These are phyloP conservation scores for Zoanthus gigantus DNA, from an alignment of 92 coral and sea anemone genomes.

Conservation along the genomic window DNA sequence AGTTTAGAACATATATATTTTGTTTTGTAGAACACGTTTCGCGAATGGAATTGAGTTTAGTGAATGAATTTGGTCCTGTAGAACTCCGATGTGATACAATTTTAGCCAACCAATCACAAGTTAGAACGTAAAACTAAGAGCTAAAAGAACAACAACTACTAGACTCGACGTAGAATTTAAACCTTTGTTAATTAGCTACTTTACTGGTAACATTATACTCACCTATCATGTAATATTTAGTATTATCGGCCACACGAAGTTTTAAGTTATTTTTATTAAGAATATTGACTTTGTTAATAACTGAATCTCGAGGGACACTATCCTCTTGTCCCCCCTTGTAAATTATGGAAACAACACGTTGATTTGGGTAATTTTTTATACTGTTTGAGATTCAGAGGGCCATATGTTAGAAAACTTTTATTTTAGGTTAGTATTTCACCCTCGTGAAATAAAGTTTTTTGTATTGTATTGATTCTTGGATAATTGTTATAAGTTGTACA, in stretches of 20 bases:
- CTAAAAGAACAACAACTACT: conserved; percentile 20
- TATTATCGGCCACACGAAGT: neutral
- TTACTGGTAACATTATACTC: neutral
- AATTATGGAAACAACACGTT: neutral
- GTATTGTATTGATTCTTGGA: too few relatives aligned
- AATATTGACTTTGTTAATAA: neutral
- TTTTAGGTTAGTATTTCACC: too few relatives aligned
- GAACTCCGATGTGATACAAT: neutral
- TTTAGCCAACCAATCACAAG: conserved; percentile 55
- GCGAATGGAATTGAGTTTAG: neutral
- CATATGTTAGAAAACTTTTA: too few relatives aligned
- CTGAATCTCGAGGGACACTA: neutral
- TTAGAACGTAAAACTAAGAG: conserved; percentile 55
- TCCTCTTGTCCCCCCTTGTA: neutral
- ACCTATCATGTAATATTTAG: neutral
- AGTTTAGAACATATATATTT: neutral
- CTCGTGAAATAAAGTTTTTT: too few relatives aligned
- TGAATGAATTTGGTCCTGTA: neutral
- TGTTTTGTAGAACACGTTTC: neutral
- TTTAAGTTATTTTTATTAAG: neutral
- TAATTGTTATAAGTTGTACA: too few relatives aligned
- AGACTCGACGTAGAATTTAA: neutral
- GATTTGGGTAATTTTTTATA: too few relatives aligned
- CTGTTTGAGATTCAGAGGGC: too few relatives aligned
- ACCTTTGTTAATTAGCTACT: neutral